Evolutionary conservation across 2,113 vertebrate genomes (phyloP).

Genomic region (Laticauda laticaudata): DNA sequence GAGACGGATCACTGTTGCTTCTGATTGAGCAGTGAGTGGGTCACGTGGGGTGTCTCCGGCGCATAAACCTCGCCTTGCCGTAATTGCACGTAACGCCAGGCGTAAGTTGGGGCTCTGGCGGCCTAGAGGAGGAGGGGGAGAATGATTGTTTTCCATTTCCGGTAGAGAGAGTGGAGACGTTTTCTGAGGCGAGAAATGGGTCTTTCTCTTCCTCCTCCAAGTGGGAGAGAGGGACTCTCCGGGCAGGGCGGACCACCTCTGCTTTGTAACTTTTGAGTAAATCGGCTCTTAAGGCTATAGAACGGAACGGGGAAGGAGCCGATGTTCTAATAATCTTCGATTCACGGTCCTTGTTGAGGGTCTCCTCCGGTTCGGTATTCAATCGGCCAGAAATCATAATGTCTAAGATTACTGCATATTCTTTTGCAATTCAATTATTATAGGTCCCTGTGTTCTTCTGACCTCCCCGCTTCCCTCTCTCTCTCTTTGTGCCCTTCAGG

Average conservation of each 20-base stretch:
- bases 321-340: background rate
- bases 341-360: background rate
- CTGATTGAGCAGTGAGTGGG: background rate
- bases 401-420: background rate
- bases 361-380: background rate
- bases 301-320: background rate
- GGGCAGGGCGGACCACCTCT: background rate
- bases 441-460: background rate
- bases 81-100: rapidly evolving
- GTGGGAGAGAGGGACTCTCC: background rate
- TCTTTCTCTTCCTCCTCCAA: background rate
- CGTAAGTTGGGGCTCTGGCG: constrained; percentile 5
- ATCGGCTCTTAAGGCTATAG: background rate
- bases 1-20: background rate
- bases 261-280: background rate
- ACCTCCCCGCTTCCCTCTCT: background rate
- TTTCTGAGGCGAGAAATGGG: background rate
- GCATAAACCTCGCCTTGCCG: background rate
- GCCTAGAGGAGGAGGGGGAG: background rate
- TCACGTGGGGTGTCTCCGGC: background rate
- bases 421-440: background rate
- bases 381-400: background rate
- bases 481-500: background rate
- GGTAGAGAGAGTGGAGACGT: background rate
- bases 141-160: background rate